Conservation (phyloP, 2,797 vertebrate genomes). For the Sphaeramia orbicularis region DNA sequence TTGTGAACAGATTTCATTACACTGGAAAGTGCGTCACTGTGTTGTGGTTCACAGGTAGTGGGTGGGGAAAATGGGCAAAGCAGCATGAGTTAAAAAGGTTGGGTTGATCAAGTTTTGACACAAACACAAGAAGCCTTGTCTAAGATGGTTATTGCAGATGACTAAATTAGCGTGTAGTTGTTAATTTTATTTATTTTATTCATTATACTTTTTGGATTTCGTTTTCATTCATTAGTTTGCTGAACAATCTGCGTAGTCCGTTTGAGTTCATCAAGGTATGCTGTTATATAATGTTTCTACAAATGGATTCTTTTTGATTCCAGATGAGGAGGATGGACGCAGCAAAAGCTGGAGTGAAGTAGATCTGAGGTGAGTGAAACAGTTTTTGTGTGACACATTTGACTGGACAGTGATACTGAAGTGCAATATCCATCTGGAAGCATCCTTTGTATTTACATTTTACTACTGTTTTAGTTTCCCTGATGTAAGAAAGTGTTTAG, state of each 20-base stretch:
- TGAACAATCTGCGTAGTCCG: background rate
- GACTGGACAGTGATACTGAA: background rate
- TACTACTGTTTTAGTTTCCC: background rate
- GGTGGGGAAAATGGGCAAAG: slow-evolving; percentile 40
- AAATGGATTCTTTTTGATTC: slow-evolving; percentile 60
- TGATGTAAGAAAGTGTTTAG: background rate
- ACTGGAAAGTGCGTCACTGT: slow-evolving; percentile 57
- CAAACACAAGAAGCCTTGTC: slow-evolving; percentile 24
- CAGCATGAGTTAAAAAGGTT: slow-evolving; percentile 33
- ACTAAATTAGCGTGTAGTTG: background rate
- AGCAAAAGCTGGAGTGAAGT: slow-evolving; percentile 77
- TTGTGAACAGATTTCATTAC: background rate
- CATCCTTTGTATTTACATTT: background rate
- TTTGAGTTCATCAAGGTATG: slow-evolving; percentile 33
- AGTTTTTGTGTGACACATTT: background rate
- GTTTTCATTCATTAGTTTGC: background rate
- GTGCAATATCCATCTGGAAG: background rate
- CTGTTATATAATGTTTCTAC: slow-evolving; percentile 39
- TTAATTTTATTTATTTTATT: background rate
- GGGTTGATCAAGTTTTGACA: slow-evolving; percentile 7
- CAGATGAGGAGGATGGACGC: slow-evolving; percentile 78
- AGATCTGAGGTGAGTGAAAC: slow-evolving; percentile 79
- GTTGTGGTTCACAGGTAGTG: slow-evolving; percentile 44
- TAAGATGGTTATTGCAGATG: background rate
- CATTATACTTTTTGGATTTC: background rate